Evolutionary conservation across 2,888 invertebrate species (phyloP).

Genomic region (Scaptomyza flava): DNA sequence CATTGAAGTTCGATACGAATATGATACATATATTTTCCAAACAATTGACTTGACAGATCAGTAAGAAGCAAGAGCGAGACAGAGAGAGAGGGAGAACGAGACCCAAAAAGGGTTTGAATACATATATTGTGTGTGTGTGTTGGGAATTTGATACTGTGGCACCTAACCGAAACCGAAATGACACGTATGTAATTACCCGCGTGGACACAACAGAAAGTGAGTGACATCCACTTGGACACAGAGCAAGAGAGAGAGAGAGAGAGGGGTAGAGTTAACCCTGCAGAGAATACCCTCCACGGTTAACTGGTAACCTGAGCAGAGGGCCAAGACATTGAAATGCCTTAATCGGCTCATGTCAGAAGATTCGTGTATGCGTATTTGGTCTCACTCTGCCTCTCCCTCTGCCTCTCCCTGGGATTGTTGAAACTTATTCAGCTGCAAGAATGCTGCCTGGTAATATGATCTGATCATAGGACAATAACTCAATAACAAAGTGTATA

Average conservation of each 20-base stretch:
- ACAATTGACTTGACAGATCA: conserved; percentile 82
- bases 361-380: conserved; percentile 44
- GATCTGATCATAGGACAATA: conserved; percentile 62
- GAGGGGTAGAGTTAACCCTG: conserved; percentile 18
- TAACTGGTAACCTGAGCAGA: conserved; percentile 73
- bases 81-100: conserved; percentile 1
- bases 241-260: not conserved
- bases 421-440: conserved; percentile 69
- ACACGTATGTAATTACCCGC: conserved; percentile 82
- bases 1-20: conserved; percentile 48
- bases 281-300: conserved; percentile 9
- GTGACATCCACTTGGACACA: conserved; percentile 14
- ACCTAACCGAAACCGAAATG: conserved; percentile 82
- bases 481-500: conserved; percentile 30
- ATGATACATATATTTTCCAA: conserved; percentile 80
- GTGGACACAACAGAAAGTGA: conserved; percentile 54
- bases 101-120: conserved; percentile 70
- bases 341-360: conserved; percentile 84
- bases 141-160: conserved; percentile 82
- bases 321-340: conserved; percentile 78
- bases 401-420: conserved; percentile 14
- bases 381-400: not conserved
- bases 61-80: too few relatives aligned
- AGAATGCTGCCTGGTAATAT: conserved; percentile 62
- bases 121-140: conserved; percentile 10